Base-by-base conservation (phyloP, 2,888 invertebrate species). In the Elegia similella region DNA sequence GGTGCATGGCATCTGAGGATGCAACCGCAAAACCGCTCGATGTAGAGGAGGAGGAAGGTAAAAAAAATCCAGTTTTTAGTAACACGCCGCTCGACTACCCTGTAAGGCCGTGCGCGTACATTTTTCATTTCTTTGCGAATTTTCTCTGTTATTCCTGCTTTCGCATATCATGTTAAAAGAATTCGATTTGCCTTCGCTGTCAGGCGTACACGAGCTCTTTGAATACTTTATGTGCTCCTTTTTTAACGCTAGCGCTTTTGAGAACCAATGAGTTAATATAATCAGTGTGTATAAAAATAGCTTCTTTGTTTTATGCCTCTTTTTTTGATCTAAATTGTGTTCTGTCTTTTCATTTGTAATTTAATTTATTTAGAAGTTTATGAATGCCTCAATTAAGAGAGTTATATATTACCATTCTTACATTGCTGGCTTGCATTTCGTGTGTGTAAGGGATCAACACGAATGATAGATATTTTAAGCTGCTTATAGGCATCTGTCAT, bases 211-310 rank as follows among this genome's bases (percentile, higher is more conserved):
- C 52, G 58, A 59, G 55, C 44, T 34, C 55, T 59, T 44, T 60
- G 63, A 63, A 60, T 62, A 63, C 60, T 61, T 61, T 52, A 59
- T 60, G 52, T 42, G 52, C 13, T 56, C 16, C 52, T 57, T 52
- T 57, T 16, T 50, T 48, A 34, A 34, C 34, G 50, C 34, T 17
- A 10, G 15, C 7, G 50, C 50, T 17, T 50, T 50, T 50, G 12
- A 12, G 16, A 32, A 34, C 50, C 50, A 50, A 50, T 34, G 46
- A 29, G 29, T 46, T 46, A 46, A 46, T 23, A 48, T 16, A 50
- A 50, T 50, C 50, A 23, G 34, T 52, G 34, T 10, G 12, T 46
- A n/a, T 7, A 52, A 32, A 52, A 32, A 52, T 34, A 52, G 16
- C 38, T n/a, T 12, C 12, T 32, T 34, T 16, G 34, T 52, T 10